These are phyloP conservation scores for Phortica okadai DNA, from an alignment of 2,888 invertebrate species.

Conservation along the genomic window DNA sequence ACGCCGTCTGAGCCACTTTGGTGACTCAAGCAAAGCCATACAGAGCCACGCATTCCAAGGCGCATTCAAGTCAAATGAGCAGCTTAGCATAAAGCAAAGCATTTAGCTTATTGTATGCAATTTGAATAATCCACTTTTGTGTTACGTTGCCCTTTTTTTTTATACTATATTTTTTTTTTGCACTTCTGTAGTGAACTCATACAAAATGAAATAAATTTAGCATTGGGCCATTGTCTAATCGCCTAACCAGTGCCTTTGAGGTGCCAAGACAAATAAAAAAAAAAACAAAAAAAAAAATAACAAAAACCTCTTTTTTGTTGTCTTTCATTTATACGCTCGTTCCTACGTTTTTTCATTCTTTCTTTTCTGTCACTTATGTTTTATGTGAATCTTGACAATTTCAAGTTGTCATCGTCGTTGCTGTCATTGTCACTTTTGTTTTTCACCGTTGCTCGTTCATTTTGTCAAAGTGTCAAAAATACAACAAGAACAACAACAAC, in stretches of 20 bases:
- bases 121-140: constrained; percentile 6
- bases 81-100: constrained; percentile 6
- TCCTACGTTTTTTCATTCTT: neutral
- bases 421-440: constrained; percentile 6
- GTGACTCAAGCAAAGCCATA: too few species aligned
- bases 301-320: neutral
- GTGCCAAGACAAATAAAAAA: neutral
- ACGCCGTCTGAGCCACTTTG: too few species aligned
- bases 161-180: too few species aligned
- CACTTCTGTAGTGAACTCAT: too few species aligned
- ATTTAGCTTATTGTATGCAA: constrained; percentile 12
- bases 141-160: too few species aligned
- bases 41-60: neutral
- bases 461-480: constrained; percentile 12
- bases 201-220: too few species aligned
- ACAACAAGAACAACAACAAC: neutral
- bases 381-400: constrained; percentile 7
- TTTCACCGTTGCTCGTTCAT: neutral
- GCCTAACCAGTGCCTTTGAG: too few species aligned
- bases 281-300: too few species aligned
- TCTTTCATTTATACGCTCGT: neutral
- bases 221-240: too few species aligned
- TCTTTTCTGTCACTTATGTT: neutral
- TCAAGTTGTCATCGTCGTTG: constrained; percentile 1
- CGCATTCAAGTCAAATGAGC: constrained; percentile 4